Percentiles rank a stretch among this genome's conserved stretches.
These are phyloP conservation scores for Lysiphlebus fabarum DNA, from an alignment of 1,140 invertebrate genomes.

Conservation along the genomic window DNA sequence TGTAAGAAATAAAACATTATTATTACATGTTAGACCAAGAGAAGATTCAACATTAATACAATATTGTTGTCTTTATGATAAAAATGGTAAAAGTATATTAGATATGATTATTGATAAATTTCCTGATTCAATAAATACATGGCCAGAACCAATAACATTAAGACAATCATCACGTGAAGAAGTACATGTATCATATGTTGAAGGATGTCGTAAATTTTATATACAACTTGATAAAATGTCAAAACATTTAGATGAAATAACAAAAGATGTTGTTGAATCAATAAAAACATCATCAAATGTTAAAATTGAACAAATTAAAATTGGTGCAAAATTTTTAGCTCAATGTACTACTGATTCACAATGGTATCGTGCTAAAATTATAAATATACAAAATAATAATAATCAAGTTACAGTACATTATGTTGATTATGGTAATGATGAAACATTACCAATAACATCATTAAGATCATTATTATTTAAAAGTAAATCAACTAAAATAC, in stretches of 20 bases:
- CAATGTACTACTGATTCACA: conserved; percentile 66
- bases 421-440: conserved; percentile 75
- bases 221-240: conserved; percentile 64
- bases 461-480: conserved; percentile 61
- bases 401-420: conserved; percentile 62
- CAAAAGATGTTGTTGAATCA: conserved; percentile 29
- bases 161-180: conserved; percentile 42
- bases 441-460: conserved; percentile 56
- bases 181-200: conserved; percentile 68
- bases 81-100: conserved; percentile 57
- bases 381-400: conserved; percentile 40
- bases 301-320: conserved; percentile 51
- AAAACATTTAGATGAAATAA: conserved; percentile 51
- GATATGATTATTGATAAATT: conserved; percentile 55
- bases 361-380: conserved; percentile 68
- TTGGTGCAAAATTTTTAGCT: conserved; percentile 69
- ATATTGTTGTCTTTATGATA: conserved; percentile 64
- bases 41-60: conserved; percentile 68
- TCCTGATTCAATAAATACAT: conserved; percentile 45
- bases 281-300: conserved; percentile 42
- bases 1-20: conserved; percentile 61
- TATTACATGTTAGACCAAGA: conserved; percentile 62
- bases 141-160: conserved; percentile 55
- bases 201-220: conserved; percentile 68
- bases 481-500: conserved; percentile 61